Evolutionary conservation across 2,113 vertebrate species (phyloP).

Genomic region (Lophotis ruficrista): DNA sequence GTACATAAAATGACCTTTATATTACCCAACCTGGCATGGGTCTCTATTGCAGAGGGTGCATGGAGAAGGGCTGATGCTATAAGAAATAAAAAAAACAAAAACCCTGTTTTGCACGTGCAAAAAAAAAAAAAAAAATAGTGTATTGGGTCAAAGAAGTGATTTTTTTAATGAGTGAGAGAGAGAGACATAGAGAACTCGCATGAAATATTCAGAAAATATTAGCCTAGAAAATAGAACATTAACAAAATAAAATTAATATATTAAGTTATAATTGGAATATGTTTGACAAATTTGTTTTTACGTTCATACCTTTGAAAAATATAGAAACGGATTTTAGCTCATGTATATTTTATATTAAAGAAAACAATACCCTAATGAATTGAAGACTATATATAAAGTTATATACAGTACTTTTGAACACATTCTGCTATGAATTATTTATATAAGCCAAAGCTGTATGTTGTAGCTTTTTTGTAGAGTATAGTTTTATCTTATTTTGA

Average conservation of each 20-base stretch:
- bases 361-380: slow-evolving; percentile 89
- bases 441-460: slow-evolving; percentile 98
- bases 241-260: slow-evolving; percentile 86
- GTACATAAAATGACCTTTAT: slow-evolving; percentile 83
- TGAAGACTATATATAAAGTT: slow-evolving; percentile 89
- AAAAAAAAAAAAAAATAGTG: slow-evolving; percentile 56
- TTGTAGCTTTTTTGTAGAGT: slow-evolving; percentile 88
- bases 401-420: slow-evolving; percentile 89
- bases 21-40: slow-evolving; percentile 81
- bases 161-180: slow-evolving; percentile 73
- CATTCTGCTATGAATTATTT: slow-evolving; percentile 95
- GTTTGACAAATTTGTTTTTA: slow-evolving; percentile 84
- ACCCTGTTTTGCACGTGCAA: slow-evolving; percentile 84
- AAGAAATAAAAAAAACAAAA: slow-evolving; percentile 62
- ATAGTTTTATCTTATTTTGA: slow-evolving; percentile 89
- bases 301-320: slow-evolving; percentile 80
- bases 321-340: slow-evolving; percentile 83
- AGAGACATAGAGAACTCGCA: slow-evolving; percentile 77
- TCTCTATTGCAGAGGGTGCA: slow-evolving; percentile 82
- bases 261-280: slow-evolving; percentile 88
- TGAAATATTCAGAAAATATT: slow-evolving; percentile 82
- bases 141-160: slow-evolving; percentile 80
- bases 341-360: slow-evolving; percentile 89
- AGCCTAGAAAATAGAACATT: slow-evolving; percentile 81
- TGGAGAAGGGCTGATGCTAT: slow-evolving; percentile 81